Evolutionary conservation across 2,888 invertebrate genomes (phyloP).

Genomic region (Agelastica alni): DNA sequence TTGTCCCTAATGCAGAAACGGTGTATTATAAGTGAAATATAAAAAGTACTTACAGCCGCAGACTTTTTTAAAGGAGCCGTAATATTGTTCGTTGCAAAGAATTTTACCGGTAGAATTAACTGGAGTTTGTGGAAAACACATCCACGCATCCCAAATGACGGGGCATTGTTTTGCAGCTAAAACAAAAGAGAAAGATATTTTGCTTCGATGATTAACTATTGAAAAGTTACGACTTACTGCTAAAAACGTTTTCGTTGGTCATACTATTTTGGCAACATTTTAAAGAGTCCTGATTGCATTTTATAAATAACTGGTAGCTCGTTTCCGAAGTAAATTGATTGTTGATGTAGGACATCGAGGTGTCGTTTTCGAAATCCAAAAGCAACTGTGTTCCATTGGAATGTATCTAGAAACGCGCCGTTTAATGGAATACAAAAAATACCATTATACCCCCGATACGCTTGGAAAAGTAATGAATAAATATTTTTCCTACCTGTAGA

Average conservation of each 20-base stretch:
- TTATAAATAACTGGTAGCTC: constrained; percentile 34
- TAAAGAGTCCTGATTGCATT: constrained; percentile 45
- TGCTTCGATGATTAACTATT: too few relatives aligned
- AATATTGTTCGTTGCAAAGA: constrained; percentile 65
- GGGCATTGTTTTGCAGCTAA: constrained; percentile 54
- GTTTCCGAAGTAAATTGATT: neutral
- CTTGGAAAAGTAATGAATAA: too few relatives aligned
- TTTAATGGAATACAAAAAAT: too few relatives aligned
- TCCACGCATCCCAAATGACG: constrained; percentile 68
- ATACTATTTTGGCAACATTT: constrained; percentile 46
- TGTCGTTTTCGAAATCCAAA: neutral
- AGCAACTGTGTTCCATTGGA: neutral
- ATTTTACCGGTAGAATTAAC: constrained; percentile 55
- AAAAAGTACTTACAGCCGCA: constrained; percentile 57
- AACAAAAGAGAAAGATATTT: too few relatives aligned
- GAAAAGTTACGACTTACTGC: neutral
- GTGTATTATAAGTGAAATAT: neutral
- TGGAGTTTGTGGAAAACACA: constrained; percentile 61
- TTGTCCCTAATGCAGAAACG: too few relatives aligned
- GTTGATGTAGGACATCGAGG: neutral
- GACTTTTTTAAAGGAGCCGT: constrained; percentile 62
- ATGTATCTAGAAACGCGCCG: too few relatives aligned
- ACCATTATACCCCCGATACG: too few relatives aligned
- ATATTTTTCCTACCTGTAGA: neutral
- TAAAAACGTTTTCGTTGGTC: constrained; percentile 39